These are phyloP conservation scores for Octopus sinensis DNA, from an alignment of 1,140 invertebrate species.

Conservation along the genomic window DNA sequence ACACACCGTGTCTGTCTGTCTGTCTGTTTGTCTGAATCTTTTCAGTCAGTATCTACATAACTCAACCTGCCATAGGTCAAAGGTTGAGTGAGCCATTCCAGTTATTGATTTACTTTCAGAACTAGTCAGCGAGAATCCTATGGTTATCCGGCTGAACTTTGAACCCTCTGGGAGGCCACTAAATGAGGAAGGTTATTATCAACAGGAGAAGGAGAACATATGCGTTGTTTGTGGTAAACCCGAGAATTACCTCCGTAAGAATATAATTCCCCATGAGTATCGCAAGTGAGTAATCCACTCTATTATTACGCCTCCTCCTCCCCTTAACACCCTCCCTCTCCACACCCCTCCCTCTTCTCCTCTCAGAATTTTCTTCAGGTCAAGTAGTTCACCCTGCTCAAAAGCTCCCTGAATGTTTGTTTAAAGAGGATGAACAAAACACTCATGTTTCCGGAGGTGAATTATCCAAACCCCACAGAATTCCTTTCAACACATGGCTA, in stretches of 20 bases:
- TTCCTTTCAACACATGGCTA: too few species aligned
- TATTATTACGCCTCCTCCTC: too few species aligned
- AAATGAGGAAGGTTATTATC: constrained; percentile 71
- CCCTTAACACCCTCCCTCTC: too few species aligned
- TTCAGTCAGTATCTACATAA: neutral
- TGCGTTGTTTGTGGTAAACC: constrained; percentile 78
- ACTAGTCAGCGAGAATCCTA: constrained; percentile 67
- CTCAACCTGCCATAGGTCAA: neutral
- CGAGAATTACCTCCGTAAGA: constrained; percentile 74
- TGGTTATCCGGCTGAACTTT: constrained; percentile 75
- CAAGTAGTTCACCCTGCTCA: too few species aligned
- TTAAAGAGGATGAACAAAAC: too few species aligned
- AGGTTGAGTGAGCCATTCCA: neutral
- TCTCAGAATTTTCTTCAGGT: too few species aligned
- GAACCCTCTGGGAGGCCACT: constrained; percentile 73
- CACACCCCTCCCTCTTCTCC: too few species aligned
- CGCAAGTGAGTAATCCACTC: constrained; percentile 61
- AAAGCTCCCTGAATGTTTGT: too few species aligned
- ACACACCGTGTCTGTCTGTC: neutral
- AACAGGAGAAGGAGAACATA: constrained; percentile 72
- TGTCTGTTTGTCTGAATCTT: neutral
- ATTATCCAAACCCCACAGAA: too few species aligned
- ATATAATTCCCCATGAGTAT: constrained; percentile 80
- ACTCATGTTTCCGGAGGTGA: too few species aligned
- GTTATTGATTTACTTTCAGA: constrained; percentile 40